These are phyloP conservation scores for Lepidocyrtinus sp. DNA, from an alignment of 2,888 invertebrate genomes.

Conservation along the genomic window DNA sequence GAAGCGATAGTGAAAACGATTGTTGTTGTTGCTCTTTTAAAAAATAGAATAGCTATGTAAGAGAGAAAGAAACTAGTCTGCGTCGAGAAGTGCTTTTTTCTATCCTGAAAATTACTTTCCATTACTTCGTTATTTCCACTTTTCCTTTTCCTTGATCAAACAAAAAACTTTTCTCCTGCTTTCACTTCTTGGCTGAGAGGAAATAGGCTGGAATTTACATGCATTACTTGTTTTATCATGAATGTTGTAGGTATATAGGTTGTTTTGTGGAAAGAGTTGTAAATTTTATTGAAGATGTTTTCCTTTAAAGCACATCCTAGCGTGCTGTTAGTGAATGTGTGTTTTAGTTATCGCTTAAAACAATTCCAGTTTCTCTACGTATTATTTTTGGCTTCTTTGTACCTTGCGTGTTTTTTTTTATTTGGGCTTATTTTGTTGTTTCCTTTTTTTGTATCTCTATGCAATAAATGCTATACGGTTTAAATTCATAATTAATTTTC, in stretches of 20 bases:
- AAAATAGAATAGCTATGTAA: neutral
- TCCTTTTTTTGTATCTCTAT: neutral
- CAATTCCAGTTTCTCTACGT: neutral
- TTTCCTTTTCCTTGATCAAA: conserved; percentile 5
- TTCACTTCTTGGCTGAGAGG: neutral
- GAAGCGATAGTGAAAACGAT: conserved; percentile 18
- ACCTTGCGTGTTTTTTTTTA: neutral
- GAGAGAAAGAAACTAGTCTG: conserved; percentile 5
- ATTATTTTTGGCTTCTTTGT: neutral
- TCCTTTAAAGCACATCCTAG: neutral
- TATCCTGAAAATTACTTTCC: conserved; percentile 10
- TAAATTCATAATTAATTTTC: conserved; percentile 12
- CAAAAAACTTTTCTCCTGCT: neutral
- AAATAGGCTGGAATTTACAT: conserved; percentile 15
- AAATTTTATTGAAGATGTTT: conserved; percentile 7
- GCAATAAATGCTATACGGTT: neutral
- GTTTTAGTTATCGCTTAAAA: neutral
- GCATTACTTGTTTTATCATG: neutral
- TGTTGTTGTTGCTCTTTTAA: conserved; percentile 15
- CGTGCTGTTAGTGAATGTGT: neutral
- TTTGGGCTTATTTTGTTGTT: too few relatives aligned
- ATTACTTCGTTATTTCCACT: conserved; percentile 15
- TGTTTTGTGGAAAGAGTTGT: neutral
- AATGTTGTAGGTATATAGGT: neutral
- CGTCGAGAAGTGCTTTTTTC: conserved; percentile 8